Evolutionary conservation across 2,888 invertebrate genomes (phyloP).

Genomic region (Nymphalis polychloros): DNA sequence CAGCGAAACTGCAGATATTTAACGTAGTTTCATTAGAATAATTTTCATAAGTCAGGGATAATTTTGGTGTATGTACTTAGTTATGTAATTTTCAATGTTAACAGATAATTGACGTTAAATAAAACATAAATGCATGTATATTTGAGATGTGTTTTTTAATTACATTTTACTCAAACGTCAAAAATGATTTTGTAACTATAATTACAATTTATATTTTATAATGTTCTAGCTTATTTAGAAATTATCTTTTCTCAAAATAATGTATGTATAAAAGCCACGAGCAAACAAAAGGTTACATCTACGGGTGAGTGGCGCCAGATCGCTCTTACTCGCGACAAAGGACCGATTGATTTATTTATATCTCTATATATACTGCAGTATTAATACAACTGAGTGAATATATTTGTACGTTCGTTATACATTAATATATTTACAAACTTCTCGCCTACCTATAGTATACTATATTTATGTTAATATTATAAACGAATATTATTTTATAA

Average conservation of each 20-base stretch:
- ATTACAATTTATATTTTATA: too few relatives aligned
- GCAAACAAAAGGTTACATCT: conserved; percentile 36
- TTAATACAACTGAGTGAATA: conserved; percentile 16
- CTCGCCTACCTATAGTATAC: background rate
- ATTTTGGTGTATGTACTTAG: background rate
- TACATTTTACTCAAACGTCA: too few relatives aligned
- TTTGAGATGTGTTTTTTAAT: too few relatives aligned
- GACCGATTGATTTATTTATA: conserved; percentile 44
- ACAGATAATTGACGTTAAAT: background rate
- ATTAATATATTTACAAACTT: background rate
- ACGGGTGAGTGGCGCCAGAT: conserved; percentile 39
- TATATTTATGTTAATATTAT: background rate
- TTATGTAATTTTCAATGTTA: background rate
- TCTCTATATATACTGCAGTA: conserved; percentile 27
- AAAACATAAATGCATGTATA: too few relatives aligned
- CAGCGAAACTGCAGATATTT: conserved; percentile 42
- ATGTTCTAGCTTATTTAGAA: too few relatives aligned
- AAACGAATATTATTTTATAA: too few relatives aligned
- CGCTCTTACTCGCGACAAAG: conserved; percentile 42
- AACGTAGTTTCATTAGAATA: conserved; percentile 34
- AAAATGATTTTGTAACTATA: too few relatives aligned
- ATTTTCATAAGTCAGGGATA: background rate
- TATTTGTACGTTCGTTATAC: background rate
- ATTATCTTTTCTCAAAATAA: background rate
- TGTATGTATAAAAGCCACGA: conserved; percentile 1